A percentile compares a stretch with the other conserved stretches of the same genome.
Evolutionary conservation across 2,888 invertebrate species (phyloP).

Genomic region (Leucozona laternaria): DNA sequence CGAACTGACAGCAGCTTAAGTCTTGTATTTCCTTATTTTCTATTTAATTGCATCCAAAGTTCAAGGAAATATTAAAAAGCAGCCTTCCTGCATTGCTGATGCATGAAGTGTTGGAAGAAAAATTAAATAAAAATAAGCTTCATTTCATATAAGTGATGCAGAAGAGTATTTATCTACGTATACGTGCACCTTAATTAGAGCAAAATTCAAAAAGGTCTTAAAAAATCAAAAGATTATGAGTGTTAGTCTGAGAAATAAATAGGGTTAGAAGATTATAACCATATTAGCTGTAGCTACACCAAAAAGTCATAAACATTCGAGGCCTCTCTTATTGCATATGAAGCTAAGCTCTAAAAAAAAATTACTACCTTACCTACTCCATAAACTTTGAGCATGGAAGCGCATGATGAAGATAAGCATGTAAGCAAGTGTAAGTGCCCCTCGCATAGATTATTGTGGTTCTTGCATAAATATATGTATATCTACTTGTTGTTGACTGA

Average conservation of each 20-base stretch:
- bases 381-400: slow-evolving; percentile 4
- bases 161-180: background rate
- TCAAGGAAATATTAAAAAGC: background rate
- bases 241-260: background rate
- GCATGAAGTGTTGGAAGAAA: background rate
- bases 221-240: background rate
- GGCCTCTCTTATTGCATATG: background rate
- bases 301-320: background rate
- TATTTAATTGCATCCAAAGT: background rate
- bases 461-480: slow-evolving; percentile 12
- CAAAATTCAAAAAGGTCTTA: background rate
- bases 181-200: background rate
- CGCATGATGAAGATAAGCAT: slow-evolving; percentile 14
- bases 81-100: background rate
- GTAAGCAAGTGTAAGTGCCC: background rate
- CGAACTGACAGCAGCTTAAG: background rate
- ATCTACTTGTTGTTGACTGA: slow-evolving; percentile 28
- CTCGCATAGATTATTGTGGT: background rate
- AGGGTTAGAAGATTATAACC: background rate
- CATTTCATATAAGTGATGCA: background rate
- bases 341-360: background rate
- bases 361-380: background rate
- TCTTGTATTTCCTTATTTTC: slow-evolving; percentile 1
- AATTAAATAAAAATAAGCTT: background rate
- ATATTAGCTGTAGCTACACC: background rate